phyloP scores from a whole-genome alignment of 2,797 vertebrate genomes.

The Gila robusta region DNA sequence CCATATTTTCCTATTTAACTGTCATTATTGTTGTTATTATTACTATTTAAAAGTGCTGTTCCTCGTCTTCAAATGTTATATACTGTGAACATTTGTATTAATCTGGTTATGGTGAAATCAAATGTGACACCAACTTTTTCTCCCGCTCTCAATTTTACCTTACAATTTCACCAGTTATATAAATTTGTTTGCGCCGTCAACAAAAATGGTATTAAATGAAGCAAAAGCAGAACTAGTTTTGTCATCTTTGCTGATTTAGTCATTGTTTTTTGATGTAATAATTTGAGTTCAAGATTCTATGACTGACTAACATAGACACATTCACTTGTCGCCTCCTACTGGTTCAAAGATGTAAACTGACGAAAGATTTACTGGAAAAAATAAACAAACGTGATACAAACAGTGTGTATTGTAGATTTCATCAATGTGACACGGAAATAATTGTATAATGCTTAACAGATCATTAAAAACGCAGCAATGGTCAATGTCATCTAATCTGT shows the following conservation, averaged over 20 bases:
- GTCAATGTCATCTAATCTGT: neutral
- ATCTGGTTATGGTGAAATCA: neutral
- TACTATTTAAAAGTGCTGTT: neutral
- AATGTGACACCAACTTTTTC: neutral
- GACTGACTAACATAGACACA: neutral
- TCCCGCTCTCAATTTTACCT: neutral
- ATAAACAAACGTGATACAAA: neutral
- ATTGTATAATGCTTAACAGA: neutral
- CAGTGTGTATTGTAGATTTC: too few relatives aligned
- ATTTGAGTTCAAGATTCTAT: neutral
- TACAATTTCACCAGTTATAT: neutral
- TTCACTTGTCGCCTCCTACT: neutral
- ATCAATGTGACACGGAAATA: neutral
- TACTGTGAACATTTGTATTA: neutral
- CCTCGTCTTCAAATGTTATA: neutral
- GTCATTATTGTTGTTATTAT: neutral
- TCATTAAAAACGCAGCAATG: neutral
- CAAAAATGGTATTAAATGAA: neutral
- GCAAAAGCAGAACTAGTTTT: neutral
- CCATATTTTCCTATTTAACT: neutral
- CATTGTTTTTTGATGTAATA: neutral
- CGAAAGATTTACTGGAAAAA: neutral
- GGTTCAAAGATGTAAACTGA: neutral
- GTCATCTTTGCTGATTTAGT: neutral
- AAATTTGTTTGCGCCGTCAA: neutral